A percentile compares a stretch with the other conserved stretches of the same genome.
These are phyloP conservation scores for Drosophila insularis DNA, from an alignment of 1,140 invertebrate genomes.

Conservation along the genomic window DNA sequence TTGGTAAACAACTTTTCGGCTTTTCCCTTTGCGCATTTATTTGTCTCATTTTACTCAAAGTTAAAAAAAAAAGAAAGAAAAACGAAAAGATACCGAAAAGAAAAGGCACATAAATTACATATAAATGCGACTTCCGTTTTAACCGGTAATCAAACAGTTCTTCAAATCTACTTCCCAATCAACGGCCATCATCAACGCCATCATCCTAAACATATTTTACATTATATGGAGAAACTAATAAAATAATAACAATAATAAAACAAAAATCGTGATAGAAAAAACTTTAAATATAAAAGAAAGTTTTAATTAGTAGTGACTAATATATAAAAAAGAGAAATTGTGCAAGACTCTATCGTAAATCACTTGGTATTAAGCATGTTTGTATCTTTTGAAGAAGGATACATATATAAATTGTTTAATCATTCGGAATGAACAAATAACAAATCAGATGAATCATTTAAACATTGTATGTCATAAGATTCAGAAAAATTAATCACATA, in stretches of 20 bases:
- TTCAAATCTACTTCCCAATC: neutral
- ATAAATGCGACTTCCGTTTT: neutral
- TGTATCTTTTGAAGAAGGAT: no score
- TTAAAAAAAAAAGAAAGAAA: conserved; percentile 2
- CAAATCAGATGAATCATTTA: no score
- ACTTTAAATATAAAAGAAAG: no score
- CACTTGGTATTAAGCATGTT: no score
- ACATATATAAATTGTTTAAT: no score
- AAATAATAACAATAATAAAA: no score
- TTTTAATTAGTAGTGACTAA: no score
- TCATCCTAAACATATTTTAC: neutral
- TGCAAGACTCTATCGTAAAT: no score
- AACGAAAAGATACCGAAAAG: neutral
- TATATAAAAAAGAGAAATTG: no score
- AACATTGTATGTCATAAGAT: no score
- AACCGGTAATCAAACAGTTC: neutral
- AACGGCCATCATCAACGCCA: neutral
- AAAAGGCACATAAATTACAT: neutral
- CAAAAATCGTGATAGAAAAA: no score
- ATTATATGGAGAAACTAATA: no score
- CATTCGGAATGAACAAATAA: neutral
- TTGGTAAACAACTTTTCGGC: conserved; percentile 1
- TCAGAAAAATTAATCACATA: neutral
- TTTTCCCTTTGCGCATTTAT: conserved; percentile 4
- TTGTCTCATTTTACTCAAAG: conserved; percentile 12